Evolutionary conservation across 2,888 invertebrate genomes (phyloP), one percentile per base, ranked within the genome.

Genomic region (Cephus nigrinus): DNA sequence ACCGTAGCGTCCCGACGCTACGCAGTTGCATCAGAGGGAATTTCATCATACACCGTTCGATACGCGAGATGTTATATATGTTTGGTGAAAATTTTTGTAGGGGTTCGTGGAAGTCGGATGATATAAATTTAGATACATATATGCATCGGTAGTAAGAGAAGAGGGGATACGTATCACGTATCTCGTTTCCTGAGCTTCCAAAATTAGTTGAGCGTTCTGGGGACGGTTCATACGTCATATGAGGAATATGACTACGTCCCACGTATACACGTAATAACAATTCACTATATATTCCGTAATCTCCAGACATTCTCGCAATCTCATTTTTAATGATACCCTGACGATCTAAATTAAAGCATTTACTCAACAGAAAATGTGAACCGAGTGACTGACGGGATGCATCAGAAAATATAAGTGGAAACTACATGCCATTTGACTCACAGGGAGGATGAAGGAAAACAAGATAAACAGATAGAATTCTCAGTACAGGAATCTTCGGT

Each of bases 1-100:
- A 90, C 89, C 87, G 88, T 86, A 80, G 83, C 88, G 89, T 89
- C 89, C 89, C 88, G 88, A 89, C 87, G 88, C 89, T 90, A 90
- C 90, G 90, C 90, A 90, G 88, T 90, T 89, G 87, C 90, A 89
- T 89, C 89, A 88, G 87, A 87, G 55, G 23, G 23, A 55, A 55
- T 55, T 55, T 55, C 55, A 55, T 55, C 55, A 55, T 9, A 5
- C 9, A 55, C 83, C 86, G 84, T 84, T 86, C 84, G 86, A 85
- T 84, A 83, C 82, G 78, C 76, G 78, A 75, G 71, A 80, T 69
- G 15, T 23, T 55, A 55, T 55, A 23, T 55, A 2, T 40, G 55
- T 55, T 55, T 23, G 55, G 55, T 55, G 23, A 55, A 55, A 55
- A 55, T 55, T 55, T 55, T 55, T 55, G 55, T 23, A 23, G 23